These are phyloP conservation scores for Halesus radiatus DNA, from an alignment of 1,140 invertebrate species.

Conservation along the genomic window DNA sequence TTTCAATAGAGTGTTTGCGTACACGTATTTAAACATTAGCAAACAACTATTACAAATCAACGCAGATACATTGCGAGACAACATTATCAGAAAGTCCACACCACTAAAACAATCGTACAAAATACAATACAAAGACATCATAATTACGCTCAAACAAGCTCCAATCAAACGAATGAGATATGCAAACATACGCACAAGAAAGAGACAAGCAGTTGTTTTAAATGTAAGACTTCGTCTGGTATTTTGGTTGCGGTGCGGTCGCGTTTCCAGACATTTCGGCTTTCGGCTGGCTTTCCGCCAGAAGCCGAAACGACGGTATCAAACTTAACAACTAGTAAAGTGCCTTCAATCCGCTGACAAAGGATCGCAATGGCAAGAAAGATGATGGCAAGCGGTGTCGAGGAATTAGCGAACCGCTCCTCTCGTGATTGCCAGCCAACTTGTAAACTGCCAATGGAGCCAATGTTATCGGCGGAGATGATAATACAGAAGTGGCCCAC, in stretches of 20 bases:
- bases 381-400: neutral
- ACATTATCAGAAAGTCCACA: too few relatives aligned
- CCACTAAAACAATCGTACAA: too few relatives aligned
- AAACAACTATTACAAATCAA: too few relatives aligned
- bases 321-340: constrained; percentile 41
- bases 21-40: too few relatives aligned
- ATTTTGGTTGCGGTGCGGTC: neutral
- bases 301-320: constrained; percentile 14
- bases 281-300: constrained; percentile 23
- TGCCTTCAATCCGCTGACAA: constrained; percentile 36
- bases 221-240: neutral
- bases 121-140: too few relatives aligned
- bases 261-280: neutral
- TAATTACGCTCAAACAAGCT: too few relatives aligned
- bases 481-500: neutral
- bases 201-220: neutral
- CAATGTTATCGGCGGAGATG: neutral
- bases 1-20: too few relatives aligned
- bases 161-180: neutral
- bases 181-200: neutral
- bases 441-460: neutral
- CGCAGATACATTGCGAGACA: too few relatives aligned
- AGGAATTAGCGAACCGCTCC: constrained; percentile 5
- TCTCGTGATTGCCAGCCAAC: neutral
- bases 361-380: constrained; percentile 22